These are phyloP conservation scores for Oreochromis tanganicae DNA, from an alignment of 2,113 vertebrate genomes.

Conservation along the genomic window DNA sequence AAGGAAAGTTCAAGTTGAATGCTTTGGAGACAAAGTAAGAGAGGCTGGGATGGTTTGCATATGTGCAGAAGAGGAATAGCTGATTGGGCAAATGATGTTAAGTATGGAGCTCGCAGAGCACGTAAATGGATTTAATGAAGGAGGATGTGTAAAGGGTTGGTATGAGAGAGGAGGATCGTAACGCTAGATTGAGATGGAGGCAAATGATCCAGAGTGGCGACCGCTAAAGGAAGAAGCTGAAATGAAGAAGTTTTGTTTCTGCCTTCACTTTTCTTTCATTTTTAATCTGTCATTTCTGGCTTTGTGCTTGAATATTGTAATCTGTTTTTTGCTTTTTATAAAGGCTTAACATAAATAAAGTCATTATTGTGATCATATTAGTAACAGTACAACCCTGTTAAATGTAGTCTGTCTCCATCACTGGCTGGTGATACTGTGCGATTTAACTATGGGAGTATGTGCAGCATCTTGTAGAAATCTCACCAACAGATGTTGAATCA, in stretches of 20 bases:
- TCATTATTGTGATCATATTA: neutral
- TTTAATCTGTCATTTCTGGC: neutral
- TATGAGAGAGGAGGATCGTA: neutral
- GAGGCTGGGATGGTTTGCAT: neutral
- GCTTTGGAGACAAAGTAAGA: neutral
- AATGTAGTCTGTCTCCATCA: neutral
- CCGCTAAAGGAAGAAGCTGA: neutral
- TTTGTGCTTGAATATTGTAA: neutral
- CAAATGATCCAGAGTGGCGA: neutral
- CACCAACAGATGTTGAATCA: neutral
- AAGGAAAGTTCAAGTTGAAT: neutral
- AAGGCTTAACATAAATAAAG: neutral
- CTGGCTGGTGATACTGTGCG: neutral
- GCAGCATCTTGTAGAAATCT: neutral
- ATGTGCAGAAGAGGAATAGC: neutral
- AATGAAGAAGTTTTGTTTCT: neutral
- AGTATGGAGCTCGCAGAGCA: neutral
- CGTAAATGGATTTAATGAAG: neutral
- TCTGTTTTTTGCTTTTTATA: neutral
- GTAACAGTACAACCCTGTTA: neutral
- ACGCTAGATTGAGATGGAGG: neutral
- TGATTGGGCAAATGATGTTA: neutral
- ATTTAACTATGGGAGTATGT: fast-evolving
- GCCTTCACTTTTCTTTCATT: neutral
- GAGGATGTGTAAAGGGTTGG: neutral